Percentiles rank a stretch among this genome's conserved stretches.
Evolutionary conservation across 2,888 invertebrate genomes (phyloP).

Genomic region (Ectobius pallidus): DNA sequence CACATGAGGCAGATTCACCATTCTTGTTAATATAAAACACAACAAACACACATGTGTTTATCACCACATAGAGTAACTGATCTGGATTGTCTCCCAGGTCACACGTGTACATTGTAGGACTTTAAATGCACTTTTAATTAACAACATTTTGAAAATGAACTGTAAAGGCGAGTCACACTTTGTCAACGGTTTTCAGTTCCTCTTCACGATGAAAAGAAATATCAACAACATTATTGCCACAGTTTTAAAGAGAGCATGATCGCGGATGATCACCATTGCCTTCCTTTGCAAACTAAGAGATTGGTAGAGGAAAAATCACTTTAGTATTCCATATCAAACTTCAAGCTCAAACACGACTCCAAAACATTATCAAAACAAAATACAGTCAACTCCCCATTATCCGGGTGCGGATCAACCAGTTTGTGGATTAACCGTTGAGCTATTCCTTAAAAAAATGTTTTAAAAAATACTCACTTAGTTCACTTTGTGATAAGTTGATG

Average conservation of each 20-base stretch:
- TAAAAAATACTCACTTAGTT: no score
- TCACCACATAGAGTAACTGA: not conserved
- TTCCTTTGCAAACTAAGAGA: not conserved
- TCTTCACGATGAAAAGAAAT: not conserved
- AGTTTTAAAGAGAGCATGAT: not conserved
- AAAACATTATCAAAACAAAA: not conserved
- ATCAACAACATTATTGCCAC: slow-evolving; percentile 19
- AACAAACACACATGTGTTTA: not conserved
- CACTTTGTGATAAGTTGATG: no score
- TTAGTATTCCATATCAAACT: not conserved
- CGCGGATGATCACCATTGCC: not conserved
- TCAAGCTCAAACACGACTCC: not conserved
- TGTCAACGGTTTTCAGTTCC: not conserved
- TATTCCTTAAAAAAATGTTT: no score
- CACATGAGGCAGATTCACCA: not conserved
- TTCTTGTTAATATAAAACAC: not conserved
- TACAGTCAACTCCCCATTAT: no score
- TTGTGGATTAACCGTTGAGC: no score
- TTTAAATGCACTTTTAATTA: slow-evolving; percentile 19
- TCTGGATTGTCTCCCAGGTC: no score
- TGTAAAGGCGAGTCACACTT: not conserved
- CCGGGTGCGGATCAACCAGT: no score
- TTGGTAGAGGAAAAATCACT: not conserved
- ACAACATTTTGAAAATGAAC: not conserved
- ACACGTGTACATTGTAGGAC: not conserved